These are phyloP conservation scores for Onthophagus taurus DNA, from an alignment of 1,140 invertebrate species.

Conservation along the genomic window DNA sequence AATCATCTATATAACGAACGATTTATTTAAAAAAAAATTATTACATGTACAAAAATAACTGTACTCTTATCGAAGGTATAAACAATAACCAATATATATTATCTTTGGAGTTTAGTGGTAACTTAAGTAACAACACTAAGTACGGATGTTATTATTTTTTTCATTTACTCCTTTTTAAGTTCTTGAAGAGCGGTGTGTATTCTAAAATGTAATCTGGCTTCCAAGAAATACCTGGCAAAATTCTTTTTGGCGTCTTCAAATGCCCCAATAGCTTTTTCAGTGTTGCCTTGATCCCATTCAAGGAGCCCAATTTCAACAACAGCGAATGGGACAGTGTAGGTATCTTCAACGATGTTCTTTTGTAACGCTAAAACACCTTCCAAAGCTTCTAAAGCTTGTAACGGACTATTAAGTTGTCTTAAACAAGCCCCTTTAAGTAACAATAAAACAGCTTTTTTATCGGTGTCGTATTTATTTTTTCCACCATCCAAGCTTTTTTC, in stretches of 20 bases:
- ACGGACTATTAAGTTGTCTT: conserved; percentile 57
- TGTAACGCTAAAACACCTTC: conserved; percentile 58
- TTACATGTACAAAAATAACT: no score
- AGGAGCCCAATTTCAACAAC: conserved; percentile 78
- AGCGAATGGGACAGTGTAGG: conserved; percentile 78
- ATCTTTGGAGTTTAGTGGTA: no score
- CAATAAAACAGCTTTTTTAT: conserved; percentile 69
- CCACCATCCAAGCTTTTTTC: conserved; percentile 36
- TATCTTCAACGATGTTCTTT: conserved; percentile 72
- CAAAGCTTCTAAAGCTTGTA: conserved; percentile 70
- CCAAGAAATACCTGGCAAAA: conserved; percentile 81
- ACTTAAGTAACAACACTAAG: no score
- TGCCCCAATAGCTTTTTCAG: conserved; percentile 56
- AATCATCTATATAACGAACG: no score
- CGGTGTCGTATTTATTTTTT: conserved; percentile 53
- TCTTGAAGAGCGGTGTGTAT: conserved; percentile 71
- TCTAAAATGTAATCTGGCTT: conserved; percentile 85
- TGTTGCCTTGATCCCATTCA: conserved; percentile 56
- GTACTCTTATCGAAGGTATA: no score
- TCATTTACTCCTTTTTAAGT: no score
- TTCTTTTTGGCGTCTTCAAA: conserved; percentile 81
- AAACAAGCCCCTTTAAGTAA: conserved; percentile 78
- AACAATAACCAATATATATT: no score
- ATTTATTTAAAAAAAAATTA: no score
- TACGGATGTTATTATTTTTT: no score